Evolutionary conservation across 1,140 invertebrate genomes (phyloP), one percentile per base, ranked within the genome.

Genomic region (Heliconius himera): DNA sequence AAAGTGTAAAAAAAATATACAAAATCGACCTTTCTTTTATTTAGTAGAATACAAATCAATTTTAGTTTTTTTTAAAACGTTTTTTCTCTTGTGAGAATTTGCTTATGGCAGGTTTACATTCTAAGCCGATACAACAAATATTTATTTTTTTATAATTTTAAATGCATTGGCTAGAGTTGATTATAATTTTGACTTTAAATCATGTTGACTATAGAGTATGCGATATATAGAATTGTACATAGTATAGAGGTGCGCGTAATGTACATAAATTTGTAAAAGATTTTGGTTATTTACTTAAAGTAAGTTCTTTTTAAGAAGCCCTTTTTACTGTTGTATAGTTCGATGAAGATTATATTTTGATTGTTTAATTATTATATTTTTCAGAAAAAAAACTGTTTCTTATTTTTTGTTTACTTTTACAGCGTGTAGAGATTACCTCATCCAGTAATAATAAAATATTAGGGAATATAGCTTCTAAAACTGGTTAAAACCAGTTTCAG

Each of bases 171-270:
- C 66, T 66, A 66, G 20, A 22, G 11, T 26, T 66, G 36, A 70
- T 76, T 66, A 16, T 76, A 20, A 80, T 41, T 74, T 75, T 74
- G 29, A 79, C 54, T 77, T 72, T 20, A 66, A 76, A 77, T 82
- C 78, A 77, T 82, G 78, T 79, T 79, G 78, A 79, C 54, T 73
- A 73, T 73, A 49, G 49, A 71, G 46, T 79, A 75, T 70, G 80
- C 72, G 66, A 83, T 81, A 76, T 79, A 88, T 97, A 97, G 49
- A 98, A 96, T 78, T 98, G 82, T 96, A 96, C 94, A 98, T 98
- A 88, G 77, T 51, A 36, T 54, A 80, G 78, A 81, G 79, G 86
- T 73, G 81, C 81, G 81, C 76, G 79, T 81, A 82, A 83, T 87
- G 86, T 88, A 89, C 74, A 86, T 88, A 85, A 75, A 80, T 87